These are phyloP conservation scores for Anguilla obscura DNA, from an alignment of 2,797 vertebrate genomes.

Conservation along the genomic window DNA sequence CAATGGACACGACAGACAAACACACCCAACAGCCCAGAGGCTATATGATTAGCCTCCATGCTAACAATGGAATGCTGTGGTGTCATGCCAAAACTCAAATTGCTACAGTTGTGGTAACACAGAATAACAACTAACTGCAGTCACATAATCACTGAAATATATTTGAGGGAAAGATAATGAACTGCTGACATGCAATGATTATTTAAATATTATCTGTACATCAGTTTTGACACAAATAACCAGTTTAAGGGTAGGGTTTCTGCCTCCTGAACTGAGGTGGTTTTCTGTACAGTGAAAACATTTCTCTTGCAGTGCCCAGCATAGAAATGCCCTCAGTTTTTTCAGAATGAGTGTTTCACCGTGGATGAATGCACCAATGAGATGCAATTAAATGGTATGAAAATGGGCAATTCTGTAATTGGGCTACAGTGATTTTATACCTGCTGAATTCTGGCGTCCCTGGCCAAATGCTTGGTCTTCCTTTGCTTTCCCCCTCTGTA, in stretches of 20 bases:
- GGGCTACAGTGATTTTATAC: not conserved
- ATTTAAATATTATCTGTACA: not conserved
- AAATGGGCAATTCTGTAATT: not conserved
- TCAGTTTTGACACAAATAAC: not conserved
- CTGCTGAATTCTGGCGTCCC: not conserved
- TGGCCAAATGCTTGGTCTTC: not conserved
- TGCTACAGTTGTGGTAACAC: not conserved
- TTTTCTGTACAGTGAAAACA: not conserved
- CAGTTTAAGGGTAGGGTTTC: not conserved
- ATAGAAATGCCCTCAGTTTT: not conserved
- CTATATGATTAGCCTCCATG: not conserved
- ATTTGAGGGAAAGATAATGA: not conserved
- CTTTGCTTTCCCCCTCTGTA: constrained; percentile 30
- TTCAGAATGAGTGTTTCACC: not conserved
- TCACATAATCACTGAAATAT: not conserved
- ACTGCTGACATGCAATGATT: not conserved
- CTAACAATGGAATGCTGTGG: not conserved
- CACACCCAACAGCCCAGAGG: not conserved
- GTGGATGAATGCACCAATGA: not conserved
- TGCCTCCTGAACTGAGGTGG: not conserved
- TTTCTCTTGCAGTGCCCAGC: not conserved
- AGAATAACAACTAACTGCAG: not conserved
- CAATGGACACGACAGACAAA: not conserved
- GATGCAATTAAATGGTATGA: not conserved
- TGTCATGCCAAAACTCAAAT: not conserved